Conservation (phyloP, 2,888 invertebrate species). For the Pristionchus mayeri region DNA sequence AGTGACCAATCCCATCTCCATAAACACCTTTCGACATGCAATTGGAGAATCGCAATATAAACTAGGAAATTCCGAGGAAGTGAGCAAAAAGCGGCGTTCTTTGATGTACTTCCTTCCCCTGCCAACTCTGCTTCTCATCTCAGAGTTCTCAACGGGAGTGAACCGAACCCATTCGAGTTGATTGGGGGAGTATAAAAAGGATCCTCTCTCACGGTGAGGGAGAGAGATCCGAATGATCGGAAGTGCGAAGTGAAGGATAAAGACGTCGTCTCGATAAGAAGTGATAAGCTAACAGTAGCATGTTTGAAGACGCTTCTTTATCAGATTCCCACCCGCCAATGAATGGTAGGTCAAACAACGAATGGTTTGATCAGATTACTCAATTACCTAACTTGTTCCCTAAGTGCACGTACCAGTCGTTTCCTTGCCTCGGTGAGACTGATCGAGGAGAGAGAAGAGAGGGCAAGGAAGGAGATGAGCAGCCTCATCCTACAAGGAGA, state of each 20-base stretch:
- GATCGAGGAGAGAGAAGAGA: not conserved
- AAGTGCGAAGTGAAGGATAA: conserved; percentile 3
- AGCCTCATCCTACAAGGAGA: conserved; percentile 7
- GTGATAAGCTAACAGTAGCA: conserved; percentile 14
- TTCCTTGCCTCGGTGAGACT: not conserved
- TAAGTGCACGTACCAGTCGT: not conserved
- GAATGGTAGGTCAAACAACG: conserved; percentile 7
- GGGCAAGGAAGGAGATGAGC: not conserved
- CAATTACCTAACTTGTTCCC: conserved; percentile 7
- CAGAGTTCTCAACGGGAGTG: not conserved
- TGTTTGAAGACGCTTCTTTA: not conserved
- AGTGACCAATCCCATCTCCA: not conserved
- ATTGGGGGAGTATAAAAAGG: not conserved
- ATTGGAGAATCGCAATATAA: not conserved
- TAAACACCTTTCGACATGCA: not conserved
- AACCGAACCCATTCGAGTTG: not conserved
- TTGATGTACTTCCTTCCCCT: not conserved
- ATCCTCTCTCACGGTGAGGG: not conserved
- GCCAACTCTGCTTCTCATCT: not conserved
- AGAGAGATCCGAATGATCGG: not conserved
- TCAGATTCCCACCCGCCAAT: not conserved
- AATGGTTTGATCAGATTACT: conserved; percentile 25
- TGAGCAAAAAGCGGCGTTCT: conserved; percentile 10
- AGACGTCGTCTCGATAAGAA: not conserved
- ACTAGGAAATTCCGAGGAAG: not conserved